Percentiles rank a stretch among this genome's conserved stretches.
Conservation (phyloP, 2,888 invertebrate genomes). For the Epicampocera succincta region DNA sequence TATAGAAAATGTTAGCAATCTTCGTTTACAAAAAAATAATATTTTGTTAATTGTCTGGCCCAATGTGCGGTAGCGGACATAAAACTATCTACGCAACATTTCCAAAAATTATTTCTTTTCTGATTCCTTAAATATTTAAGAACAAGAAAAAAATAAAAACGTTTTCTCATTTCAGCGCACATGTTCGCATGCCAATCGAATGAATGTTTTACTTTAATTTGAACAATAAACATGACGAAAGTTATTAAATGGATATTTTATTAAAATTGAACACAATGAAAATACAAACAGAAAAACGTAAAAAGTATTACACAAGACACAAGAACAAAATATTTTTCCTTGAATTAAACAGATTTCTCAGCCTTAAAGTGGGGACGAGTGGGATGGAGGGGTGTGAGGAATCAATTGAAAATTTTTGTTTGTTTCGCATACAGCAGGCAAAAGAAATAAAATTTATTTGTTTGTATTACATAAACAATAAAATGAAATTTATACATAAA, state of each 20-base stretch:
- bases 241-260: conserved; percentile 38
- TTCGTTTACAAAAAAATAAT: too few species aligned
- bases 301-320: conserved; percentile 14
- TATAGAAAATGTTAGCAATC: too few species aligned
- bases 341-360: conserved; percentile 6
- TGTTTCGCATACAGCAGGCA: conserved; percentile 11
- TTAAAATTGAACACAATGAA: conserved; percentile 25
- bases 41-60: too few species aligned
- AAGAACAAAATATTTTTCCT: conserved; percentile 42
- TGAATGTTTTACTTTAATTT: conserved; percentile 3
- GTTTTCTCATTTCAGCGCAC: conserved; percentile 2
- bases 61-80: too few species aligned
- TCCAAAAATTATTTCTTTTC: too few species aligned
- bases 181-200: conserved; percentile 40
- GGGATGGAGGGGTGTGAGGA: neutral
- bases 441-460: conserved; percentile 20
- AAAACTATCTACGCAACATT: too few species aligned
- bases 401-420: neutral
- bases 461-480: conserved; percentile 51
- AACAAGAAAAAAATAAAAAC: neutral
- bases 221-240: conserved; percentile 27
- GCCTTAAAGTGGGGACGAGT: neutral
- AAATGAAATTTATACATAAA: conserved; percentile 38
- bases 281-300: neutral
- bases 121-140: neutral